Percentiles rank a stretch among this genome's conserved stretches.
Evolutionary conservation across 1,140 invertebrate genomes (phyloP).

Genomic region (Ruditapes philippinarum): DNA sequence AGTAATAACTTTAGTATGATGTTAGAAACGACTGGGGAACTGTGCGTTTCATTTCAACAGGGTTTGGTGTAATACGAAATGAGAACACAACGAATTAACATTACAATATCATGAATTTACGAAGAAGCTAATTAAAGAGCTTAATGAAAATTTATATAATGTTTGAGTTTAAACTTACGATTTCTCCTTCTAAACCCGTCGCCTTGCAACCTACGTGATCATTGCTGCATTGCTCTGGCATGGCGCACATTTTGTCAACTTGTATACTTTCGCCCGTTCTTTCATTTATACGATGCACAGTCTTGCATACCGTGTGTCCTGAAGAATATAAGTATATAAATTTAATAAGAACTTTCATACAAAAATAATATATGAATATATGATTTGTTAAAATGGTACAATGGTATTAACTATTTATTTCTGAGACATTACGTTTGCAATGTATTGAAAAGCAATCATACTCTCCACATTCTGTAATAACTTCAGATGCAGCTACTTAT

Average conservation of each 20-base stretch:
- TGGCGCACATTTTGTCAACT: conserved; percentile 72
- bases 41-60: too few species aligned
- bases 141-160: not conserved
- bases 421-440: too few species aligned
- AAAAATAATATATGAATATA: too few species aligned
- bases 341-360: too few species aligned
- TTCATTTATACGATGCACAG: conserved; percentile 65
- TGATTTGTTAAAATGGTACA: too few species aligned
- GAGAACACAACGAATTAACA: too few species aligned
- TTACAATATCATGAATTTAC: not conserved
- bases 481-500: too few species aligned
- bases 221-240: conserved; percentile 60
- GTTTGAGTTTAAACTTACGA: conserved; percentile 40
- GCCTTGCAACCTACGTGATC: conserved; percentile 67
- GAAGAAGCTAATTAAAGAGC: not conserved
- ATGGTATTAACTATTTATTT: too few species aligned
- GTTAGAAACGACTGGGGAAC: too few species aligned
- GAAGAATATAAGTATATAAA: conserved; percentile 28
- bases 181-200: conserved; percentile 27
- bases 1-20: not conserved
- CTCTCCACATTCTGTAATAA: too few species aligned
- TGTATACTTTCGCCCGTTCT: conserved; percentile 51
- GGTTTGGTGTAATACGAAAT: too few species aligned
- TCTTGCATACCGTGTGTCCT: conserved; percentile 76
- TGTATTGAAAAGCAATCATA: too few species aligned